A percentile compares a stretch with the other conserved stretches of the same genome.
Conservation (phyloP, 2,797 vertebrate genomes). For the Oreortyx pictus region DNA sequence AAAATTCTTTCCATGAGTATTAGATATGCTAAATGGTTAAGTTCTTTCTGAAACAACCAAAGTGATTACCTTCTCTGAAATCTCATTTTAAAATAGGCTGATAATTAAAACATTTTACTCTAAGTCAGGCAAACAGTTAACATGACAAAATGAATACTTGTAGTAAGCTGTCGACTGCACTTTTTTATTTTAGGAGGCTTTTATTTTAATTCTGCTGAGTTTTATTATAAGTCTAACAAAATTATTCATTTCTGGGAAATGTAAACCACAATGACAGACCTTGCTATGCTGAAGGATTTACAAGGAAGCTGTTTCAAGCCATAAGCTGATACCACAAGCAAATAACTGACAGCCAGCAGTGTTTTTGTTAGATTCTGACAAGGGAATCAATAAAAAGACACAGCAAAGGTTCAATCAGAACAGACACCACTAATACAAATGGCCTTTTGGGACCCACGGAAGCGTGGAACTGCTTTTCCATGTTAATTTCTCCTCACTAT, state of each 20-base stretch:
- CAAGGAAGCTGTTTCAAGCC: conserved; percentile 56
- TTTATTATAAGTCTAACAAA: conserved; percentile 44
- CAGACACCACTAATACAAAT: conserved; percentile 79
- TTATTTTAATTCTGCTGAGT: conserved; percentile 10
- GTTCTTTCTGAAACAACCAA: conserved; percentile 3
- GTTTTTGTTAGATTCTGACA: conserved; percentile 81
- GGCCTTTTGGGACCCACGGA: conserved; percentile 76
- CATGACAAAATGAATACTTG: conserved; percentile 12
- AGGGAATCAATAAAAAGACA: conserved; percentile 83
- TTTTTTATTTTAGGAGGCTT: neutral
- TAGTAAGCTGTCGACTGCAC: neutral
- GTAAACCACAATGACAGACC: conserved; percentile 30
- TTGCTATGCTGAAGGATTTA: conserved; percentile 21
- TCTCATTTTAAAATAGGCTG: conserved; percentile 56
- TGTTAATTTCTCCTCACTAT: conserved; percentile 79
- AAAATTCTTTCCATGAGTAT: conserved; percentile 48
- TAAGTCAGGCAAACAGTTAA: conserved; percentile 33
- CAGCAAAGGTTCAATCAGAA: conserved; percentile 81
- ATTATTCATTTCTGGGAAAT: conserved; percentile 71
- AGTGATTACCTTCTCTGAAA: conserved; percentile 48
- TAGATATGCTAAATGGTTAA: conserved; percentile 54
- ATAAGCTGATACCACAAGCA: conserved; percentile 55
- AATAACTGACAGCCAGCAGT: conserved; percentile 70
- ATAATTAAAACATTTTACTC: conserved; percentile 62
- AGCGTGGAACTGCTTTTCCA: conserved; percentile 78